Conservation (phyloP, 1,140 invertebrate species). For the Liolophura sinensis region DNA sequence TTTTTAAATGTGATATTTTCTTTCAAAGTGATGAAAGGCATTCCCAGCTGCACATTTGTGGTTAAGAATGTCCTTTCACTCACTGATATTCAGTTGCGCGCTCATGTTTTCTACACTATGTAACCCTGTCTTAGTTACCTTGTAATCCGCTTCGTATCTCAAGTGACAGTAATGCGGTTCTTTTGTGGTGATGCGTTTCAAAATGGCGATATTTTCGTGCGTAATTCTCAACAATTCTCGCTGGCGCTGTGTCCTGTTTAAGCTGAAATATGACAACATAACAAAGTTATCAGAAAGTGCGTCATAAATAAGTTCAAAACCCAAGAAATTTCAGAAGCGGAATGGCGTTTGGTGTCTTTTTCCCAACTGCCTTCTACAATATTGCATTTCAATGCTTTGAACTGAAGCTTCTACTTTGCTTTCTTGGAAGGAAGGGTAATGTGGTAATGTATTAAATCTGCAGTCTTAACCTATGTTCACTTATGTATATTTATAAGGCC, state of each 20-base stretch:
- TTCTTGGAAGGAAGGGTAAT: too few relatives aligned
- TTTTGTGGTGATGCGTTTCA: slow-evolving; percentile 37
- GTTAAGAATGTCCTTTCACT: too few relatives aligned
- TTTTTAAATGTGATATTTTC: too few relatives aligned
- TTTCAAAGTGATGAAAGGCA: too few relatives aligned
- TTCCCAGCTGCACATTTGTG: too few relatives aligned
- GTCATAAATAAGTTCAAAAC: background rate
- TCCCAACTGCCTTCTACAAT: background rate
- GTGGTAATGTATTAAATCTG: too few relatives aligned
- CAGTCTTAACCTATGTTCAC: too few relatives aligned
- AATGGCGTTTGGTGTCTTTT: slow-evolving; percentile 5
- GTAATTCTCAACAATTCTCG: slow-evolving; percentile 46
- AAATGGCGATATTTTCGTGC: slow-evolving; percentile 46
- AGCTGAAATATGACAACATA: slow-evolving; percentile 18
- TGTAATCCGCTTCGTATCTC: slow-evolving; percentile 33
- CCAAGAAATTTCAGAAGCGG: background rate
- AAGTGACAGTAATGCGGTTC: slow-evolving; percentile 35
- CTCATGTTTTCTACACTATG: too few relatives aligned
- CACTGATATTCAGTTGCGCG: too few relatives aligned
- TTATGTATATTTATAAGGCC: too few relatives aligned
- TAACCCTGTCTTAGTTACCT: slow-evolving; percentile 10
- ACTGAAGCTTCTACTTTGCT: background rate
- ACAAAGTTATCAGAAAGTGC: background rate
- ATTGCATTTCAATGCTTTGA: background rate
- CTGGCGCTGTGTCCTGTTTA: slow-evolving; percentile 44